Base-by-base conservation (phyloP, 30 jellyfish, hydroid and myxozoan genomes). In the Sanderia malayensis region DNA sequence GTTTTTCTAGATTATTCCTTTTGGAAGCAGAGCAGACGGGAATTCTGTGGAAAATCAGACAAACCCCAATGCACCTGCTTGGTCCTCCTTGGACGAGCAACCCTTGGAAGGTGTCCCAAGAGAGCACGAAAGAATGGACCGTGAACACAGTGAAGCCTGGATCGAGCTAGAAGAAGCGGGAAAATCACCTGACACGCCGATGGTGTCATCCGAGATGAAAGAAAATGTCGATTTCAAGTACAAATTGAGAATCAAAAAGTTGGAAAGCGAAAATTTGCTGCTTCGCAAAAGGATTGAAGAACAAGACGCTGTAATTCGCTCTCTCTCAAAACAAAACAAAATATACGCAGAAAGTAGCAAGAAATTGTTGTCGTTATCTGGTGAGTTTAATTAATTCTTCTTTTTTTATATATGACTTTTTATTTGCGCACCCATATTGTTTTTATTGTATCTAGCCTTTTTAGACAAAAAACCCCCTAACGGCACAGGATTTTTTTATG, bases 231-330 rank as follows among this genome's bases (percentile, higher is more conserved):
- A 63, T 11, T 31, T 33, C 8, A 32, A 64, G 2, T 44, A 58
- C 41, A 2, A 63, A 26, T 20, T 15, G 61, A 67, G 89, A 55
- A 55, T 84, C 22, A 61, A 68, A 23, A 84, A 86, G 15, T 57
- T 86, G 79, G 96, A 78, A 49, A 58, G 44, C 4, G 81, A 33
- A 30, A 86, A 86, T 55, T 31, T 45, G 58, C 59, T 44, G 37
- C 61, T 86, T 61, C 52, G 6, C 61, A 62, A 44, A 32, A 55
- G 46, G 18, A 67, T 46, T 21, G 32, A 71, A 33, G 96, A 86
- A 44, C 94, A 86, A 31, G 96, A 86, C 33, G 81, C 70, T 15
- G 6, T 46, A 62, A 79, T 86, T 46, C 67, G 67, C 21, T n/a
- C 85, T 1, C 34, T 86, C 61, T 66, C 49, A 67, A 70, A 66